phyloP scores from a whole-genome alignment of 2,888 invertebrate genomes.

The Acanthococcus lagerstroemiae region DNA sequence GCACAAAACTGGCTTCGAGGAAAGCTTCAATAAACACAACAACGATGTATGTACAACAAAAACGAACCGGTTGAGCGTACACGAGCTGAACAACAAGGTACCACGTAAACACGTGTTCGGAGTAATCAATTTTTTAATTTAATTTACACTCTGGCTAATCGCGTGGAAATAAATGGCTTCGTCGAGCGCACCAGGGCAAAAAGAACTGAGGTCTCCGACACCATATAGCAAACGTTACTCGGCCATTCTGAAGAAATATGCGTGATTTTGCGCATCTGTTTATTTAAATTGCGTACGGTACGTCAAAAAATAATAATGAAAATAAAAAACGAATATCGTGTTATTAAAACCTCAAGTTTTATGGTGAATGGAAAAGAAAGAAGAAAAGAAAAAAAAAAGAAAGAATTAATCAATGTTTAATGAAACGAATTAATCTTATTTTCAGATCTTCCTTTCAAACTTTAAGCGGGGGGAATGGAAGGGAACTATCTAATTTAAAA shows the following conservation, averaged over 20 bases:
- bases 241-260: neutral
- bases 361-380: neutral
- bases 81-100: too few relatives aligned
- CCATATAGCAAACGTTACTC: too few relatives aligned
- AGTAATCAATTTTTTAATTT: too few relatives aligned
- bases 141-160: too few relatives aligned
- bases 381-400: neutral
- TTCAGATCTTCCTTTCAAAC: slow-evolving; percentile 3
- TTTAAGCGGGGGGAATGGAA: neutral
- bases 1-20: too few relatives aligned
- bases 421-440: slow-evolving; percentile 28
- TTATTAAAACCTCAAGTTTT: neutral
- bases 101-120: too few relatives aligned
- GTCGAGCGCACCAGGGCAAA: too few relatives aligned
- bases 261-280: neutral
- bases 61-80: too few relatives aligned
- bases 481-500: slow-evolving; percentile 20
- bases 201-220: too few relatives aligned
- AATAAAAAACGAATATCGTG: neutral
- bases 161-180: too few relatives aligned
- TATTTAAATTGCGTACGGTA: neutral
- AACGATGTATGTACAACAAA: too few relatives aligned
- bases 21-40: too few relatives aligned
- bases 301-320: neutral
- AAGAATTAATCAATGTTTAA: slow-evolving; percentile 22